phyloP scores from a whole-genome alignment of 1,140 invertebrate species.

The Brachionus plicatilis region DNA sequence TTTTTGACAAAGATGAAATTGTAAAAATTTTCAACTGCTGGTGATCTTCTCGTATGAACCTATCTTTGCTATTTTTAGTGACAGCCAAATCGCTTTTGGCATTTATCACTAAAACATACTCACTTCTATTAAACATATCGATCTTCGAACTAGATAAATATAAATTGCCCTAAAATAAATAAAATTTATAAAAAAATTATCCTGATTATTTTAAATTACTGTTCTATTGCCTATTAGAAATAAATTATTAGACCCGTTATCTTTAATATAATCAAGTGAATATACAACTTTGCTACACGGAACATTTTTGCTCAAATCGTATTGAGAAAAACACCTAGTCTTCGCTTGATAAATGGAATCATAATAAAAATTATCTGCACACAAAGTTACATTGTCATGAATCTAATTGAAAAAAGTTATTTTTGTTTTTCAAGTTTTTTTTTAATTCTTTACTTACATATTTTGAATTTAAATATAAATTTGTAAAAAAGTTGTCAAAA shows the following conservation, averaged over 20 bases:
- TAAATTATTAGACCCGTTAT: not conserved
- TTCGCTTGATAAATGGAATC: not conserved
- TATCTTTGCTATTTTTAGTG: not conserved
- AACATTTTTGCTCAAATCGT: not conserved
- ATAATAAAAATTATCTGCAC: not conserved
- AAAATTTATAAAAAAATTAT: not conserved
- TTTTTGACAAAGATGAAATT: not conserved
- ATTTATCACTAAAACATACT: not conserved
- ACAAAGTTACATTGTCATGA: not conserved
- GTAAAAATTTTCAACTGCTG: not conserved
- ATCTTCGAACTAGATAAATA: conserved; percentile 2
- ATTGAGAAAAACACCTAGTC: not conserved
- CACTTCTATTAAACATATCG: not conserved
- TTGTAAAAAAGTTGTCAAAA: conserved; percentile 3
- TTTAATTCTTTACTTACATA: not conserved
- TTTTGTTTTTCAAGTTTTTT: not conserved
- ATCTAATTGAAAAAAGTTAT: not conserved
- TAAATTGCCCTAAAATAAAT: not conserved
- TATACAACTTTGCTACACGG: not conserved
- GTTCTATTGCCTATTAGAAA: not conserved
- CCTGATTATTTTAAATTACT: not conserved
- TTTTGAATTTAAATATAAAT: not conserved
- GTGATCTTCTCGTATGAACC: not conserved
- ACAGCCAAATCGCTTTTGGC: not conserved
- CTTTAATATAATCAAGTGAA: not conserved